Base-by-base conservation (phyloP, 2,113 vertebrate species). In the Toxotes jaculatrix region DNA sequence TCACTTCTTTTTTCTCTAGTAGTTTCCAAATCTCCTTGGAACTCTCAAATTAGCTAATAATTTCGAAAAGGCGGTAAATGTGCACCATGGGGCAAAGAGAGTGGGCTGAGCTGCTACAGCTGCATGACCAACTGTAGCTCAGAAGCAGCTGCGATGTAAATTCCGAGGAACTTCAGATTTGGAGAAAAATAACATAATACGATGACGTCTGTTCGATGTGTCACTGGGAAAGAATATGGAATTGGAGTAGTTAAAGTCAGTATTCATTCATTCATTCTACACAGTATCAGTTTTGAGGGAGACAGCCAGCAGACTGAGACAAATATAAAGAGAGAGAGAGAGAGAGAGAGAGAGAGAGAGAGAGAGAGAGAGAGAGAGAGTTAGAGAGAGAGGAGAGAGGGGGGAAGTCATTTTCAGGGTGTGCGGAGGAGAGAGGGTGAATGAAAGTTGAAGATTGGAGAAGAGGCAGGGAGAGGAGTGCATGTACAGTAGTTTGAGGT, bases 341-440 rank as follows among this genome's bases (percentile, higher is more conserved):
- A 31, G 27, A 38, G 14, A 36, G 2, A 60, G n/a, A 51, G 11
- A 10, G 31, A 27, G 7, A 42, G 60, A 14, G 56, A n/a, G n/a
- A 42, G 59, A 38, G 4, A 45, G 19, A 21, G 40, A 0, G 14
- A 45, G 34, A 31, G 27, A 38, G 14, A 36, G 2, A 60, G n/a
- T n/a, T 16, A 34, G 11, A 63, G 38, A 70, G 55, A 55, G 32
- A 82, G 9, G 19, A 10, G 49, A 51, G 65, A 56, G 83, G 4
- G 69, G 62, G 83, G 83, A 68, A 81, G 82, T 83, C 47, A 53
- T 23, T 13, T 55, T 23, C 40, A 60, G 64, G 57, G 45, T 68
- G 27, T 31, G 55, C 69, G 69, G 38, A 79, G 68, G 72, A 84
- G 72, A 49, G 66, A 77, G 73, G 65, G 82, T 87, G 87, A 91